phyloP scores from a whole-genome alignment of 2,888 invertebrate genomes.

The Phasia obesa region DNA sequence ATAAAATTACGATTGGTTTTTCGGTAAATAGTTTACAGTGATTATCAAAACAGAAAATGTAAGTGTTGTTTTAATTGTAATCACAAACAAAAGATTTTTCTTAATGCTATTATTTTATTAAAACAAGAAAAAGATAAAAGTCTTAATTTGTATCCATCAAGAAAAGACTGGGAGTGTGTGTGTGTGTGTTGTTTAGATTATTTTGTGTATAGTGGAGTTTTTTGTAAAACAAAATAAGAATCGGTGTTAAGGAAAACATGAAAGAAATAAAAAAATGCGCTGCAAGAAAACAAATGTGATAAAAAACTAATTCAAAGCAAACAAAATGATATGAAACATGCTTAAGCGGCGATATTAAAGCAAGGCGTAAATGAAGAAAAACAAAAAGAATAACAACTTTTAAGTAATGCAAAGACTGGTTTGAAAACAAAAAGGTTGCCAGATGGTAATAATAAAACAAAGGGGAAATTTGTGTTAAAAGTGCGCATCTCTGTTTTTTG shows the following conservation, averaged over 20 bases:
- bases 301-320: constrained; percentile 40
- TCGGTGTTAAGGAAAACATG: constrained; percentile 40
- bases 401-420: constrained; percentile 14
- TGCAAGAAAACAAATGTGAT: constrained; percentile 22
- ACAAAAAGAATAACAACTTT: constrained; percentile 40
- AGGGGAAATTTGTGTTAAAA: not conserved
- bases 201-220: constrained; percentile 53
- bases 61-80: constrained; percentile 9
- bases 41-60: not conserved
- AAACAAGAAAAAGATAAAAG: constrained; percentile 2
- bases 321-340: constrained; percentile 58
- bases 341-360: constrained; percentile 68
- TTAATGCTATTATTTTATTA: not conserved
- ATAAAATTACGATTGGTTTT: constrained; percentile 1
- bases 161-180: not conserved
- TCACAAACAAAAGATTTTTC: constrained; percentile 9
- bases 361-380: constrained; percentile 31
- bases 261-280: constrained; percentile 21
- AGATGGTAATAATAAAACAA: not conserved
- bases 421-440: constrained; percentile 1
- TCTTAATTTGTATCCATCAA: not conserved
- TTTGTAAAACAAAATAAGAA: constrained; percentile 39
- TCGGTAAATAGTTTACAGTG: not conserved
- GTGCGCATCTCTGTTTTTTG: not conserved
- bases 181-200: constrained; percentile 1